A percentile compares a stretch with the other conserved stretches of the same genome.
Conservation (phyloP, 2,888 invertebrate species). For the Eucera pruinosa region DNA sequence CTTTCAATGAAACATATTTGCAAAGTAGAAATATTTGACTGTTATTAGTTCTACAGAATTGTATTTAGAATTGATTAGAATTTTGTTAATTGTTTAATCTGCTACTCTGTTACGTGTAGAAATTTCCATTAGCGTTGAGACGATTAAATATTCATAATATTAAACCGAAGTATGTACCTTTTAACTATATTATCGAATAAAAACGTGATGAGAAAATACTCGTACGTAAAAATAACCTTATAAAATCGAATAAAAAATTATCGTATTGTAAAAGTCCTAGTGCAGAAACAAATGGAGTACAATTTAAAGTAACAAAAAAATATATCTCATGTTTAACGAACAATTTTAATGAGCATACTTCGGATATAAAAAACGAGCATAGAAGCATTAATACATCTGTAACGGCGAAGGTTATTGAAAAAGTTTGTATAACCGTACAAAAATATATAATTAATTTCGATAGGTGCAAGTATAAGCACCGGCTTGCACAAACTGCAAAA, state of each 20-base stretch:
- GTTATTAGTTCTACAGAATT: slow-evolving; percentile 9
- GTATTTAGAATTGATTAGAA: background rate
- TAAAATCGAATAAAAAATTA: background rate
- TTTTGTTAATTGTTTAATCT: slow-evolving; percentile 16
- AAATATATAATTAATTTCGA: slow-evolving; percentile 14
- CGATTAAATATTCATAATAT: background rate
- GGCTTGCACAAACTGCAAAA: slow-evolving; percentile 29
- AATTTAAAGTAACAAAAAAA: slow-evolving; percentile 18
- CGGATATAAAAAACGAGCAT: slow-evolving; percentile 2
- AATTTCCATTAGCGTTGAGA: slow-evolving; percentile 2
- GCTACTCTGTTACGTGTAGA: background rate
- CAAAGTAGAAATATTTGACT: background rate
- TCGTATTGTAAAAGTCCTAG: no score
- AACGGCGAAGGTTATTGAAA: slow-evolving; percentile 15
- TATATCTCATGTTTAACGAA: background rate
- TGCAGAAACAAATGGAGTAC: no score
- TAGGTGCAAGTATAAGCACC: slow-evolving; percentile 29
- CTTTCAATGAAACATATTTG: background rate
- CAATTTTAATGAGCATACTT: slow-evolving; percentile 15
- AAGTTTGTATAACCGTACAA: slow-evolving; percentile 25
- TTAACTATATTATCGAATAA: background rate
- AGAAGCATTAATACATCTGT: slow-evolving; percentile 24
- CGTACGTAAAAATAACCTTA: background rate
- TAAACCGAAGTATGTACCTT: slow-evolving; percentile 5
- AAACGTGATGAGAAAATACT: slow-evolving; percentile 7